phyloP scores from a whole-genome alignment of 30 jellyfish, hydroid and myxozoan species.

The Phacellophora camtschatica region DNA sequence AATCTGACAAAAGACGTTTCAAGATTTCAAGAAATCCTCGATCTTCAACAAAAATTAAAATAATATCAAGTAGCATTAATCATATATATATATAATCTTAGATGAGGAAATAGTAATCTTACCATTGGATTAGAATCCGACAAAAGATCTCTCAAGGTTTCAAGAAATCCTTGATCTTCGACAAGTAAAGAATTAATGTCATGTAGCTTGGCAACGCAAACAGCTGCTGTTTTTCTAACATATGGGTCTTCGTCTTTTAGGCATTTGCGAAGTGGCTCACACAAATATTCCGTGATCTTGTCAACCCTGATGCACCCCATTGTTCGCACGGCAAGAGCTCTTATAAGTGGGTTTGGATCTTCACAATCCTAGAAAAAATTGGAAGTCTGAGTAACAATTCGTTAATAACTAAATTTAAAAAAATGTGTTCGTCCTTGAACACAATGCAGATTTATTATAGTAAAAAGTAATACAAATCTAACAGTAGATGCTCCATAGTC shows the following conservation, averaged over 20 bases:
- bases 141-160: constrained; percentile 78
- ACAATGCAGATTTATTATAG: no score
- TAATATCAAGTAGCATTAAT: no score
- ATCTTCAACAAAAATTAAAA: no score
- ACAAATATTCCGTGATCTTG: constrained; percentile 90
- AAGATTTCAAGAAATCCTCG: no score
- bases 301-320: constrained; percentile 99
- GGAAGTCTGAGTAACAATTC: no score
- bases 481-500: no score
- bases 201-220: constrained; percentile 96
- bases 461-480: no score
- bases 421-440: no score
- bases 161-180: constrained; percentile 97
- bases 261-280: constrained; percentile 97
- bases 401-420: no score
- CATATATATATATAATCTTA: no score
- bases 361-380: constrained; percentile 87
- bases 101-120: neutral
- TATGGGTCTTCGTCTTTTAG: constrained; percentile 98
- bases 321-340: constrained; percentile 99
- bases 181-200: constrained; percentile 89
- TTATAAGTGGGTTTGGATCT: constrained; percentile 95
- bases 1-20: no score
- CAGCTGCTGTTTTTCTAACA: constrained; percentile 99
- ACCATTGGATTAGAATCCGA: constrained; percentile 99